Evolutionary conservation across 2,113 vertebrate genomes (phyloP).

Genomic region (Aplodontia rufa): DNA sequence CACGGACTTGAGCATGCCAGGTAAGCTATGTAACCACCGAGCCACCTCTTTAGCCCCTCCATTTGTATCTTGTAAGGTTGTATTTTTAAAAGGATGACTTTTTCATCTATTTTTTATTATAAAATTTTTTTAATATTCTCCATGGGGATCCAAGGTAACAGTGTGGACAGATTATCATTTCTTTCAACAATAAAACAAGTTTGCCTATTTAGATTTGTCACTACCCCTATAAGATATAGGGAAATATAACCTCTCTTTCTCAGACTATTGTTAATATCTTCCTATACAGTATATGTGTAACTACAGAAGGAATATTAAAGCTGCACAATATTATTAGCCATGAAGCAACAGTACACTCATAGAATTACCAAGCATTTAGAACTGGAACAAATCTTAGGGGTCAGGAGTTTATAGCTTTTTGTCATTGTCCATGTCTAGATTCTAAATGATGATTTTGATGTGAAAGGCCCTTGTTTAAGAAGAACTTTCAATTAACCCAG

Average conservation of each 20-base stretch:
- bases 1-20: no score
- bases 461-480: slow-evolving; percentile 44
- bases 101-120: neutral
- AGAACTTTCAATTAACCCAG: slow-evolving; percentile 45
- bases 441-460: slow-evolving; percentile 61
- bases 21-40: no score
- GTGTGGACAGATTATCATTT: neutral
- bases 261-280: neutral
- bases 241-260: neutral
- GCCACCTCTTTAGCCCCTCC: no score
- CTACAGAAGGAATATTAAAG: neutral
- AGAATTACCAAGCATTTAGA: slow-evolving; percentile 54
- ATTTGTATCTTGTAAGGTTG: neutral
- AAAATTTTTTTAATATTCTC: slow-evolving; percentile 21
- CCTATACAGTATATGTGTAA: neutral
- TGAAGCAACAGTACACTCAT: slow-evolving; percentile 36
- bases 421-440: slow-evolving; percentile 43
- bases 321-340: neutral
- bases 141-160: neutral
- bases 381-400: slow-evolving; percentile 64
- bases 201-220: neutral
- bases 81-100: neutral
- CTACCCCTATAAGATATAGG: neutral
- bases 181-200: neutral
- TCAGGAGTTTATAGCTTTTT: slow-evolving; percentile 66